Evolutionary conservation across 1,140 invertebrate species (phyloP).

Genomic region (Hermatobates lingyangjiaoensis): DNA sequence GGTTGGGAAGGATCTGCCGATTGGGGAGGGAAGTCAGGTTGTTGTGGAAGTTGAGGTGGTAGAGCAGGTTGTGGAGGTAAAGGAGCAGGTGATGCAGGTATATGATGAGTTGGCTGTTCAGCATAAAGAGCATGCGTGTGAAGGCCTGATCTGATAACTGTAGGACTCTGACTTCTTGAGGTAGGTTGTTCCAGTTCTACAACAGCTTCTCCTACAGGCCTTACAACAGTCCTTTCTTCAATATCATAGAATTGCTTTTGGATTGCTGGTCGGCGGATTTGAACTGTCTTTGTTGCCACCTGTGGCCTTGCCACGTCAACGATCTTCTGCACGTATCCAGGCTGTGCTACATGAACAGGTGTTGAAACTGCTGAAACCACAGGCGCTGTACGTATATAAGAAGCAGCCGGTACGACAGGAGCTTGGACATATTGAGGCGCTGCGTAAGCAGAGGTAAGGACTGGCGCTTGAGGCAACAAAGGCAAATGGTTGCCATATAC

Average conservation of each 20-base stretch:
- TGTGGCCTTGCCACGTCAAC: conserved; percentile 33
- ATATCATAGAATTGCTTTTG: conserved; percentile 46
- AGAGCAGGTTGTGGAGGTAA: neutral
- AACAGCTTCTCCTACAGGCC: conserved; percentile 39
- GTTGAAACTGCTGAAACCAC: conserved; percentile 30
- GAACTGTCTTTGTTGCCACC: conserved; percentile 27
- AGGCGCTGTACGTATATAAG: no score
- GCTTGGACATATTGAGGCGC: conserved; percentile 20
- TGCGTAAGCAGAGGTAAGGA: conserved; percentile 21
- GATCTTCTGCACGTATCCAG: conserved; percentile 30
- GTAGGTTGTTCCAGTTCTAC: conserved; percentile 38
- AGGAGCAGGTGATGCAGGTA: conserved; percentile 15
- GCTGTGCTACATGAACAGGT: conserved; percentile 29
- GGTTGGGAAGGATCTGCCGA: conserved; percentile 4
- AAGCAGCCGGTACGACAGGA: conserved; percentile 28
- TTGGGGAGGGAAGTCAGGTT: conserved; percentile 1
- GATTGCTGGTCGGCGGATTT: conserved; percentile 39
- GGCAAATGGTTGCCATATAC: conserved; percentile 18
- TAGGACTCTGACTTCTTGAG: conserved; percentile 32
- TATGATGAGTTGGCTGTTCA: conserved; percentile 17
- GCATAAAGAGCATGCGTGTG: no score
- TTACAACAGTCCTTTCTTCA: conserved; percentile 37
- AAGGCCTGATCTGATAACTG: no score
- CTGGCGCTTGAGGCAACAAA: conserved; percentile 15
- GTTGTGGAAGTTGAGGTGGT: conserved; percentile 4